A percentile compares a stretch with the other conserved stretches of the same genome.
These are phyloP conservation scores for Stenotaenia linearis DNA, from an alignment of 2,888 invertebrate genomes.

Conservation along the genomic window DNA sequence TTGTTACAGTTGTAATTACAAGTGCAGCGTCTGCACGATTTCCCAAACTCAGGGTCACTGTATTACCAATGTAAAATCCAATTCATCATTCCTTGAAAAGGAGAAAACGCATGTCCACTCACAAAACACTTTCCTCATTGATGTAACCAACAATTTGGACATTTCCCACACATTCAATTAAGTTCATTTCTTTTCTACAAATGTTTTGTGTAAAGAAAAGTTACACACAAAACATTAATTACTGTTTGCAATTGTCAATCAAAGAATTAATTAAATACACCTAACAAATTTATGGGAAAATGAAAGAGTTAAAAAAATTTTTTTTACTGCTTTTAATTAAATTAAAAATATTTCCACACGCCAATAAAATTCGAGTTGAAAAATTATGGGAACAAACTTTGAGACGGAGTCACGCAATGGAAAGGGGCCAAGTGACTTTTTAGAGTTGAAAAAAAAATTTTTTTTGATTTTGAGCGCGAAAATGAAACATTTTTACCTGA, in stretches of 20 bases:
- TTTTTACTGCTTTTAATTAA: not conserved
- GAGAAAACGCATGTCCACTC: not conserved
- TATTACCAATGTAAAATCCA: not conserved
- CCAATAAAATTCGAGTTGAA: not conserved
- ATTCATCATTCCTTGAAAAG: not conserved
- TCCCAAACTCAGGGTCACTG: not conserved
- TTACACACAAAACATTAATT: no score
- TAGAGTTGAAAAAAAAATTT: not conserved
- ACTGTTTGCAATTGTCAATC: not conserved
- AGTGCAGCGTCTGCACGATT: not conserved
- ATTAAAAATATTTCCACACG: not conserved
- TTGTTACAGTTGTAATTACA: not conserved
- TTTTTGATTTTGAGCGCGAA: not conserved
- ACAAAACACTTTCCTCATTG: not conserved
- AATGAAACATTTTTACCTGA: conserved; percentile 29
- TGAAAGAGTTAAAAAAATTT: not conserved
- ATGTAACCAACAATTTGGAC: not conserved
- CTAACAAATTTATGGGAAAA: not conserved
- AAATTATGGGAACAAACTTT: not conserved
- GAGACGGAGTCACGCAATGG: not conserved
- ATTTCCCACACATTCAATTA: not conserved
- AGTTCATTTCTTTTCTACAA: not conserved
- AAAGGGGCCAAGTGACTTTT: not conserved
- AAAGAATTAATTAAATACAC: not conserved
- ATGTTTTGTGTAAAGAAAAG: not conserved